Evolutionary conservation across 2,797 vertebrate genomes (phyloP).

Genomic region (Chiloscyllium punctatum): DNA sequence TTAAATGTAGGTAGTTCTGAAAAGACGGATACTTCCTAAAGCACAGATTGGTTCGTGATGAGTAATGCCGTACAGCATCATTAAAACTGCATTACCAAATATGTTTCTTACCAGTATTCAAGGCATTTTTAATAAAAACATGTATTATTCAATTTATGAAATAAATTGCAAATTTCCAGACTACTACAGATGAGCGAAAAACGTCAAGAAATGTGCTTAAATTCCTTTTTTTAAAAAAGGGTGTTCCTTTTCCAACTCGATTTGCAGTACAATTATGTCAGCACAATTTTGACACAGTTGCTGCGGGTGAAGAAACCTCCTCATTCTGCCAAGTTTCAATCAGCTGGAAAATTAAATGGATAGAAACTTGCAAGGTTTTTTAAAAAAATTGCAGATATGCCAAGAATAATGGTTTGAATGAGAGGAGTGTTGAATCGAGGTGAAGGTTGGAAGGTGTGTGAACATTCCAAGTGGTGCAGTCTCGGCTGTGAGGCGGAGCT

Average conservation of each 20-base stretch:
- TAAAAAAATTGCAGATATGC: neutral
- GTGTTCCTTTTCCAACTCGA: neutral
- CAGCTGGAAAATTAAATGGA: neutral
- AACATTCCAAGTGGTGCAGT: too few relatives aligned
- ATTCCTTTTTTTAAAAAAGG: neutral
- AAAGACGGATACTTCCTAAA: neutral
- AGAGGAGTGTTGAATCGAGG: too few relatives aligned
- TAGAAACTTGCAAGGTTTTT: neutral
- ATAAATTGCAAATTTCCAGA: neutral
- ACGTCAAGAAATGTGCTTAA: neutral
- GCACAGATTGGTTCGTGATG: neutral
- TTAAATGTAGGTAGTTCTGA: neutral
- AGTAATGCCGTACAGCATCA: neutral
- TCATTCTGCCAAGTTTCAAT: neutral
- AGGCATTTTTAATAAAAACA: neutral
- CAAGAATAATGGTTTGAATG: neutral
- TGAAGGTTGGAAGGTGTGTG: too few relatives aligned
- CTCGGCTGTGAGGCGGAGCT: neutral
- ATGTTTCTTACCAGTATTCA: neutral
- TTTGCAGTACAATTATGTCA: slow-evolving; percentile 12
- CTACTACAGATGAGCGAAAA: neutral
- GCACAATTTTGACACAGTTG: neutral
- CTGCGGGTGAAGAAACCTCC: neutral
- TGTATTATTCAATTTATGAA: neutral
- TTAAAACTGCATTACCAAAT: neutral